Percentiles rank a stretch among this genome's conserved stretches.
These are phyloP conservation scores for Eira barbara DNA, from an alignment of 2,113 vertebrate species.

Conservation along the genomic window DNA sequence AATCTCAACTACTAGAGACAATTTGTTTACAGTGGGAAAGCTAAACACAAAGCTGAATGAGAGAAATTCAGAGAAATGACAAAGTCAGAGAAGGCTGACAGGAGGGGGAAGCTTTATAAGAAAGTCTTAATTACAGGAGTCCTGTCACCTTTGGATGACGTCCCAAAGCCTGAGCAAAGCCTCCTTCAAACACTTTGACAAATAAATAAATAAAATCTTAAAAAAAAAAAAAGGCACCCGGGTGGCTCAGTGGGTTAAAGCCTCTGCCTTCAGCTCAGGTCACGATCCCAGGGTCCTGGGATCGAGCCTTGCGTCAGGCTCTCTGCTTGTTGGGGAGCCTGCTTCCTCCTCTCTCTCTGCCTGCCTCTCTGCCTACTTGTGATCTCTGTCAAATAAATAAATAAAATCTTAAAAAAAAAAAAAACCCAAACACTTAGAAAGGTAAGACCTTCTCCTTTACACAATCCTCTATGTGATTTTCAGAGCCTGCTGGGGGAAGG, in stretches of 20 bases:
- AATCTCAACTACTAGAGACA: conserved; percentile 77
- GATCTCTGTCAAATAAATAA: too few species aligned
- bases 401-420: too few species aligned
- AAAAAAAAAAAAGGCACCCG: too few species aligned
- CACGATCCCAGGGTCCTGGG: too few species aligned
- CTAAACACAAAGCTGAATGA: conserved; percentile 74
- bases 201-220: too few species aligned
- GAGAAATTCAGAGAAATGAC: not conserved
- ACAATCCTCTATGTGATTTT: not conserved
- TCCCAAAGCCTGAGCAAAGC: not conserved
- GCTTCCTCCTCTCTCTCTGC: too few species aligned
- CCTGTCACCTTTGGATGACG: not conserved
- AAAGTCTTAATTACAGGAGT: not conserved
- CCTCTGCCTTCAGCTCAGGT: too few species aligned
- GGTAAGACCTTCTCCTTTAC: not conserved
- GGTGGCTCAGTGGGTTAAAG: too few species aligned
- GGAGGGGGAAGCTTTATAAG: not conserved
- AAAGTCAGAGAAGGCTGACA: not conserved
- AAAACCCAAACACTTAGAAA: not conserved
- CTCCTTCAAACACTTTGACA: not conserved
- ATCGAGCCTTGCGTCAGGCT: too few species aligned
- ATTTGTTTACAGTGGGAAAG: conserved; percentile 79
- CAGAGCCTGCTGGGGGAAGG: not conserved
- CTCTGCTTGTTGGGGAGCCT: too few species aligned
- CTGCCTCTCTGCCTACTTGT: too few species aligned